Evolutionary conservation across 30 jellyfish, hydroid and myxozoan species (phyloP).

Genomic region (Chrysaora quinquecirrha): DNA sequence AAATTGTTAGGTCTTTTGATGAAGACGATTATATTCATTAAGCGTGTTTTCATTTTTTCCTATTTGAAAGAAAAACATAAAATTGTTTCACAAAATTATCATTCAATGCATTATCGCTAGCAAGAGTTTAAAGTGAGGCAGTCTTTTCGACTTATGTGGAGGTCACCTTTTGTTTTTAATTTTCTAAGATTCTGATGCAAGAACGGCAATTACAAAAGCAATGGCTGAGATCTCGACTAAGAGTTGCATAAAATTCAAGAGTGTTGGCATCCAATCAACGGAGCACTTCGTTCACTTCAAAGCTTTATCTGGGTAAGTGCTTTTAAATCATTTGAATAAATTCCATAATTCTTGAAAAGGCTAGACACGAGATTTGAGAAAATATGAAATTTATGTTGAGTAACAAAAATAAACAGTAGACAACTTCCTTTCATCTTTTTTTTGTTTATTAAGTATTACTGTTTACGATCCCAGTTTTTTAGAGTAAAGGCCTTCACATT

Average conservation of each 20-base stretch:
- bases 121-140: too few relatives aligned
- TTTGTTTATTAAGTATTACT: background rate
- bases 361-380: too few relatives aligned
- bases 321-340: background rate
- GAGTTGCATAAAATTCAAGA: conserved; percentile 23
- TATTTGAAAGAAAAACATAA: too few relatives aligned
- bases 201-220: background rate
- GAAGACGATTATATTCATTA: too few relatives aligned
- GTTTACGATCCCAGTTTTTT: too few relatives aligned
- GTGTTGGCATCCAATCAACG: background rate
- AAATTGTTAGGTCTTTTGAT: too few relatives aligned
- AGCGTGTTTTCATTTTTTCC: too few relatives aligned
- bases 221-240: background rate
- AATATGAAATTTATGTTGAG: background rate
- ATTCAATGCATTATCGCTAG: too few relatives aligned
- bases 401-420: background rate
- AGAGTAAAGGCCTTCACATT: too few relatives aligned
- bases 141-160: too few relatives aligned
- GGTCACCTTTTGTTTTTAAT: background rate
- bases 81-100: too few relatives aligned
- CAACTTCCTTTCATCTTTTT: background rate
- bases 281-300: conserved; percentile 12
- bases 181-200: background rate
- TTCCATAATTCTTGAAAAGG: background rate
- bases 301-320: background rate